Conservation (phyloP, 2,888 invertebrate species). For the Oligia fasciuncula region DNA sequence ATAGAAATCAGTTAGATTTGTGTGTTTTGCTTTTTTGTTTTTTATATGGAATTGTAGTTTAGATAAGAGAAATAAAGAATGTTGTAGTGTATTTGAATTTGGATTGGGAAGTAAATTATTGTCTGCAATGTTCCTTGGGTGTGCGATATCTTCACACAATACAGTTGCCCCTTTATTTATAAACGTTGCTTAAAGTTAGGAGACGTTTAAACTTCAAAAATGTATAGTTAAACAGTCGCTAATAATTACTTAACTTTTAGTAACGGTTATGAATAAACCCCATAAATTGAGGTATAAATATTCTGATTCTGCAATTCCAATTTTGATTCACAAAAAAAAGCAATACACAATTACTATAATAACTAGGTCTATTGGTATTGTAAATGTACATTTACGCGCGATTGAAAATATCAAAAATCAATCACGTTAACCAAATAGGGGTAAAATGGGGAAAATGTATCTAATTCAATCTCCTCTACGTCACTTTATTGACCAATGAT, state of each 20-base stretch:
- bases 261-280: not conserved
- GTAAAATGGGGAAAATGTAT: not conserved
- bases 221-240: not conserved
- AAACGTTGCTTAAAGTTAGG: not conserved
- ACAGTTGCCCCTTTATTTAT: not conserved
- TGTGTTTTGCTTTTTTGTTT: conserved; percentile 49
- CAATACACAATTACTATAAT: not conserved
- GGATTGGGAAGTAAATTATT: conserved; percentile 24
- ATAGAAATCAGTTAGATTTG: conserved; percentile 67
- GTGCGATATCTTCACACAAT: not conserved
- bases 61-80: conserved; percentile 44
- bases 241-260: too few species aligned
- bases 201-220: not conserved
- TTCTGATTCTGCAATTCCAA: not conserved
- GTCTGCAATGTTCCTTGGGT: not conserved
- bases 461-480: not conserved
- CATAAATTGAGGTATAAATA: not conserved
- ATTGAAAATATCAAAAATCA: not conserved
- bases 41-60: conserved; percentile 48
- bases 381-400: not conserved
- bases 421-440: not conserved
- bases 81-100: conserved; percentile 15
- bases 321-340: not conserved
- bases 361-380: not conserved
- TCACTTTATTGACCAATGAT: not conserved